Conservation (phyloP, 2,797 vertebrate genomes). For the Sebastes variabilis region DNA sequence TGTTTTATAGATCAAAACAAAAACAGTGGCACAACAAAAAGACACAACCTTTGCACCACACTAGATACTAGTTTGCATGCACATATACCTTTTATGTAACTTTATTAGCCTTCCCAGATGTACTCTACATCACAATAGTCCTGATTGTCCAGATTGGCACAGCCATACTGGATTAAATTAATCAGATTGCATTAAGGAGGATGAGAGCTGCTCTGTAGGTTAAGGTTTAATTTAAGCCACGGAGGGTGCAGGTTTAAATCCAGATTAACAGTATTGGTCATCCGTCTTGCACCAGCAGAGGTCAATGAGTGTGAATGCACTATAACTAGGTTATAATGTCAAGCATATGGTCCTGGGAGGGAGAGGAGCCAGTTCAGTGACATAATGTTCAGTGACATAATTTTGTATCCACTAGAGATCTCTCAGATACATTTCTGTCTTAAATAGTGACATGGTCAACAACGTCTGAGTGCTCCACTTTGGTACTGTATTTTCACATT, state of each 20-base stretch:
- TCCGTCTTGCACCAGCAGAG: neutral
- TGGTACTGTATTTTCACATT: neutral
- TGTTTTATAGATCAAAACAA: neutral
- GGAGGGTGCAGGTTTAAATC: conserved; percentile 24
- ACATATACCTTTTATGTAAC: neutral
- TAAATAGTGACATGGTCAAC: neutral
- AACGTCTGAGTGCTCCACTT: neutral
- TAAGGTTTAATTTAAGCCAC: conserved; percentile 43
- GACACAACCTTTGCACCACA: neutral
- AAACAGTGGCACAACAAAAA: neutral
- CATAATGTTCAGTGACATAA: neutral
- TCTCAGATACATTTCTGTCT: neutral
- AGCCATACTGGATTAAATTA: conserved; percentile 36
- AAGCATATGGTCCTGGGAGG: neutral
- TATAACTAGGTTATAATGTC: neutral
- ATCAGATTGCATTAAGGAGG: conserved; percentile 50
- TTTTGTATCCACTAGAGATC: conserved; percentile 46
- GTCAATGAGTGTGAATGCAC: conserved; percentile 13
- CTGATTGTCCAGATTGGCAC: conserved; percentile 15
- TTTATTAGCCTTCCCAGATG: conserved; percentile 6
- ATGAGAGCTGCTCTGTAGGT: conserved; percentile 49
- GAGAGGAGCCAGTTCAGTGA: neutral
- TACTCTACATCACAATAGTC: neutral
- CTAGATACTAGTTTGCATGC: neutral
- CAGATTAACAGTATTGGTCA: conserved; percentile 38